phyloP scores from a whole-genome alignment of 2,113 vertebrate genomes.

The Eclectus roratus region DNA sequence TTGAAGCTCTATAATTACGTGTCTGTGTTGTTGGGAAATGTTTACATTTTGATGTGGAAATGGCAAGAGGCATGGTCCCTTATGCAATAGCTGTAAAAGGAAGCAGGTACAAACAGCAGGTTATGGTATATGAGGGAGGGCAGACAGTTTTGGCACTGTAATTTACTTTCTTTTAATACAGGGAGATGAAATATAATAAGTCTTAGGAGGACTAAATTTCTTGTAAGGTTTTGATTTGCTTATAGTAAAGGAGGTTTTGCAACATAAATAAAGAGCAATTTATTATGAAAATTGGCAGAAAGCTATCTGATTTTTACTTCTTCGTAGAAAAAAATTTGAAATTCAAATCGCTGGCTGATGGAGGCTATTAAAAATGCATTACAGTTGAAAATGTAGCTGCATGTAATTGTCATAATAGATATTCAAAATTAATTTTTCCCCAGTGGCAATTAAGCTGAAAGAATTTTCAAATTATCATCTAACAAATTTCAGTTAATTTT shows the following conservation, averaged over 20 bases:
- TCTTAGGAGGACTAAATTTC: constrained; percentile 27
- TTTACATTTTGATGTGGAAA: not conserved
- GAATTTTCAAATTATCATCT: constrained; percentile 67
- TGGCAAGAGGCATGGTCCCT: rapidly evolving
- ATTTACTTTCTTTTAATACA: constrained; percentile 13
- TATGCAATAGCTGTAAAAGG: not conserved
- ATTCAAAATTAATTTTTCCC: constrained; percentile 74
- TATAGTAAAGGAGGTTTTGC: constrained; percentile 29
- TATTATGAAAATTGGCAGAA: constrained; percentile 60
- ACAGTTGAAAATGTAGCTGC: constrained; percentile 69
- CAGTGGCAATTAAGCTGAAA: constrained; percentile 62
- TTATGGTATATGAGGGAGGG: not conserved
- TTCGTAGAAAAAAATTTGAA: constrained; percentile 71
- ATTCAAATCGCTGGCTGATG: constrained; percentile 73
- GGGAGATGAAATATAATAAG: not conserved
- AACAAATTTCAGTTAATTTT: constrained; percentile 69
- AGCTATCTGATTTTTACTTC: constrained; percentile 60
- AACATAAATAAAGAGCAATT: constrained; percentile 59
- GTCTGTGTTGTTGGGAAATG: not conserved
- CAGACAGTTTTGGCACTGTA: constrained; percentile 8
- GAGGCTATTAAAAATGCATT: constrained; percentile 80
- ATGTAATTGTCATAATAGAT: constrained; percentile 72
- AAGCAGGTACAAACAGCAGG: not conserved
- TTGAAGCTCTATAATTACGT: not conserved
- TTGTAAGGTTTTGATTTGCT: constrained; percentile 61